Evolutionary conservation across 1,140 invertebrate species (phyloP).

Genomic region (Drosophila lacertosa): DNA sequence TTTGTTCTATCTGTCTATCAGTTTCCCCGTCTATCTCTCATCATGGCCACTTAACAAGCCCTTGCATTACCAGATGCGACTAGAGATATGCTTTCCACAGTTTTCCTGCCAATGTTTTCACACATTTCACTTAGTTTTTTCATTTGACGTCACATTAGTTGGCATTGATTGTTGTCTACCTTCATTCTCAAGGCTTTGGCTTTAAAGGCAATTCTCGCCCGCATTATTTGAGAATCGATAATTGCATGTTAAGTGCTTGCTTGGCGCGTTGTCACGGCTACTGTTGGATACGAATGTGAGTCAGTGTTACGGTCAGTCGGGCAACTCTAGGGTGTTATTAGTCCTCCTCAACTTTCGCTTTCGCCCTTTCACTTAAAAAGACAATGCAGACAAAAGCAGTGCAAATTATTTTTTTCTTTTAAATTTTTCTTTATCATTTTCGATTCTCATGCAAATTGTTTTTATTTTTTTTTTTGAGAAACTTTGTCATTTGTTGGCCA

Average conservation of each 20-base stretch:
- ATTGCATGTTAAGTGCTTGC: slow-evolving; percentile 61
- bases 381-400: slow-evolving; percentile 35
- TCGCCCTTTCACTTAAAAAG: slow-evolving; percentile 58
- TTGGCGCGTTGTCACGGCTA: slow-evolving; percentile 43
- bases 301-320: slow-evolving; percentile 38
- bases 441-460: slow-evolving; percentile 7
- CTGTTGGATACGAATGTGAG: slow-evolving; percentile 34
- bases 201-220: slow-evolving; percentile 14
- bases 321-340: background rate
- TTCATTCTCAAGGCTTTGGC: slow-evolving; percentile 2
- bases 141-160: slow-evolving; percentile 63
- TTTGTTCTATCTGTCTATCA: background rate
- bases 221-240: slow-evolving; percentile 66
- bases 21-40: background rate
- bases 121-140: too few relatives aligned
- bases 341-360: slow-evolving; percentile 50
- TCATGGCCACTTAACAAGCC: slow-evolving; percentile 9
- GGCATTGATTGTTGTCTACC: slow-evolving; percentile 58
- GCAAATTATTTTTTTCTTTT: slow-evolving; percentile 22
- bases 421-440: slow-evolving; percentile 34
- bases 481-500: slow-evolving; percentile 23
- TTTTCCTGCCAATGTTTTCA: background rate
- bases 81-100: background rate
- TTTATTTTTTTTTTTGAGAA: slow-evolving; percentile 6
- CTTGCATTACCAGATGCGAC: background rate